Percentiles rank a stretch among this genome's conserved stretches.
Conservation (phyloP, 2,797 vertebrate genomes). For the Arrhamphus sclerolepis region DNA sequence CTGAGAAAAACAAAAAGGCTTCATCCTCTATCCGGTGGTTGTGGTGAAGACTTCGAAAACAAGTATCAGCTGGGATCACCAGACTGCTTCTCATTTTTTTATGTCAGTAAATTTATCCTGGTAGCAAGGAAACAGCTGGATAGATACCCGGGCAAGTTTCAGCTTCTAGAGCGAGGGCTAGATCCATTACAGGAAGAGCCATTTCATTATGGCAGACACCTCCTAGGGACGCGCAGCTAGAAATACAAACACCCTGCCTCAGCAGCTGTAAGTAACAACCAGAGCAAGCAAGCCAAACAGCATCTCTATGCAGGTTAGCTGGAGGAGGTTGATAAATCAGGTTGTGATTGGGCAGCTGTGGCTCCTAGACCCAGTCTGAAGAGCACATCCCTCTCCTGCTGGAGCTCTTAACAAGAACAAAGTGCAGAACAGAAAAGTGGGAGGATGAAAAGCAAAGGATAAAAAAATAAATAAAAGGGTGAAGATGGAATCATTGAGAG, state of each 20-base stretch:
- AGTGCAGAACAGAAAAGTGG: conserved; percentile 31
- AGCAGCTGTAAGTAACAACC: conserved; percentile 67
- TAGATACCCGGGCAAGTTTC: conserved; percentile 55
- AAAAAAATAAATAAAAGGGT: neutral
- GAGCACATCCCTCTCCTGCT: conserved; percentile 68
- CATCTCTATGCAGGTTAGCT: conserved; percentile 63
- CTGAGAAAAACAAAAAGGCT: conserved; percentile 39
- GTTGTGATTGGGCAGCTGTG: conserved; percentile 77
- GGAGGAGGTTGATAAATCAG: conserved; percentile 75
- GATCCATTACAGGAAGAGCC: conserved; percentile 61
- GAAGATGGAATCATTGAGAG: conserved; percentile 11
- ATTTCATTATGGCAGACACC: conserved; percentile 72
- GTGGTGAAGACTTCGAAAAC: conserved; percentile 46
- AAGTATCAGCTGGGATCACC: conserved; percentile 41
- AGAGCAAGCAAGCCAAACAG: conserved; percentile 59
- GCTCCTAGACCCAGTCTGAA: conserved; percentile 62
- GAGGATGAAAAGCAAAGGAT: conserved; percentile 7
- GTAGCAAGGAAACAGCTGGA: conserved; percentile 28
- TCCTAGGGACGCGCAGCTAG: conserved; percentile 58
- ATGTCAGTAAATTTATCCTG: conserved; percentile 50
- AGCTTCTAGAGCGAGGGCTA: conserved; percentile 47
- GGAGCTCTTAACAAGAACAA: conserved; percentile 67
- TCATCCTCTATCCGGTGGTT: conserved; percentile 38
- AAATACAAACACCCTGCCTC: conserved; percentile 72
- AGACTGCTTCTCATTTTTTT: conserved; percentile 34